These are phyloP conservation scores for Hyles lineata DNA, from an alignment of 2,888 invertebrate species.

Conservation along the genomic window DNA sequence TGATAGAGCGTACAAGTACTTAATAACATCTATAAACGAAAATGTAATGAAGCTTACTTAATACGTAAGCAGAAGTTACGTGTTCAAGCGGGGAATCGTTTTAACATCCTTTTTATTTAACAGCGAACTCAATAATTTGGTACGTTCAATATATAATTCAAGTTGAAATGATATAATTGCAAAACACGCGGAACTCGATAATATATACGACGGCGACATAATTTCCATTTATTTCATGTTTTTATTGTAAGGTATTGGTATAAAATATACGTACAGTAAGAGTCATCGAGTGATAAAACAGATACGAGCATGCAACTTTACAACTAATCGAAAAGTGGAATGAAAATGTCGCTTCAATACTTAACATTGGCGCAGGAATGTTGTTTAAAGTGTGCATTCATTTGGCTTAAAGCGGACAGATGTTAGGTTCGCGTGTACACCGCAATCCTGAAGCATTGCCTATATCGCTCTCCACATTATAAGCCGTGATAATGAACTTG, in stretches of 20 bases:
- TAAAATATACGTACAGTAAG: neutral
- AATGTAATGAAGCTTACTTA: constrained; percentile 8
- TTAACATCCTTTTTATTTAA: neutral
- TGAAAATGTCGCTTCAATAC: constrained; percentile 51
- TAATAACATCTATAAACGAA: constrained; percentile 8
- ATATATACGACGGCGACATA: neutral
- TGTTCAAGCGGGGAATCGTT: neutral
- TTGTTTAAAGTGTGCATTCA: constrained; percentile 54
- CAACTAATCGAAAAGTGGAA: constrained; percentile 46
- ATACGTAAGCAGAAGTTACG: neutral
- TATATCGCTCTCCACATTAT: constrained; percentile 52
- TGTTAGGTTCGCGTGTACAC: constrained; percentile 61
- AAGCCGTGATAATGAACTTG: constrained; percentile 52
- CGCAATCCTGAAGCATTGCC: constrained; percentile 55
- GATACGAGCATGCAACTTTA: constrained; percentile 46
- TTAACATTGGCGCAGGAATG: constrained; percentile 52
- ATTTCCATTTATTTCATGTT: neutral
- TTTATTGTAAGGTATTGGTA: neutral
- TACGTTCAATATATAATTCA: neutral
- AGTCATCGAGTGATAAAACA: constrained; percentile 44
- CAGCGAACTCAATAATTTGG: constrained; percentile 15
- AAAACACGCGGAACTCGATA: neutral
- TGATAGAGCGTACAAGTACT: constrained; percentile 40
- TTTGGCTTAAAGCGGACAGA: constrained; percentile 61
- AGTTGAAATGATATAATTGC: neutral